Evolutionary conservation across 2,888 invertebrate species (phyloP).

Genomic region (Eristalis tenax): DNA sequence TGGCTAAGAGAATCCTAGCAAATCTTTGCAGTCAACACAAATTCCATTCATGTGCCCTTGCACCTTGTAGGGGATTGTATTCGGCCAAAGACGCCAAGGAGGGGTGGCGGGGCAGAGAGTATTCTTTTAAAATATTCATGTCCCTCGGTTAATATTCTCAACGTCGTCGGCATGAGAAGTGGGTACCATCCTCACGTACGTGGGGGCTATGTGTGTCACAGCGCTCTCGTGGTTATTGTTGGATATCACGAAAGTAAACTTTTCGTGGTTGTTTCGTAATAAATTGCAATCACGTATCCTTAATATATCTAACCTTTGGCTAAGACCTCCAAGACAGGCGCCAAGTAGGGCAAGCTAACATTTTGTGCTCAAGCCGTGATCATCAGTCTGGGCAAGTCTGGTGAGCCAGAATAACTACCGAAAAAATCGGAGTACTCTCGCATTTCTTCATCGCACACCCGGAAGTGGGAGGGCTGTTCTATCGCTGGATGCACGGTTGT

Average conservation of each 20-base stretch:
- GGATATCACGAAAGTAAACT: slow-evolving; percentile 63
- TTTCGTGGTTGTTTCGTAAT: slow-evolving; percentile 56
- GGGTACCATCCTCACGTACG: slow-evolving; percentile 3
- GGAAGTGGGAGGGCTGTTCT: slow-evolving; percentile 37
- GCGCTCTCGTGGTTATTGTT: slow-evolving; percentile 52
- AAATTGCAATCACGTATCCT: slow-evolving; percentile 71
- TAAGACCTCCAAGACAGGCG: slow-evolving; percentile 50
- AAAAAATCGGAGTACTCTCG: not conserved
- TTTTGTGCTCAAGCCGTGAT: slow-evolving; percentile 20
- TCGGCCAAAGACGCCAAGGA: not conserved
- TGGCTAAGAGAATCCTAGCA: slow-evolving; percentile 35
- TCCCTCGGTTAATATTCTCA: slow-evolving; percentile 44
- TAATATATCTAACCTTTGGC: slow-evolving; percentile 69
- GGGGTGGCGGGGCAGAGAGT: not conserved
- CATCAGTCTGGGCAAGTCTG: slow-evolving; percentile 55
- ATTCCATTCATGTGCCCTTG: slow-evolving; percentile 35
- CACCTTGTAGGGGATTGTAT: slow-evolving; percentile 35
- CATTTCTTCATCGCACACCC: not conserved
- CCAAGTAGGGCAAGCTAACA: slow-evolving; percentile 40
- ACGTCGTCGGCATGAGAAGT: slow-evolving; percentile 3
- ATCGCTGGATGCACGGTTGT: slow-evolving; percentile 13
- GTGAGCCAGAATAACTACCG: slow-evolving; percentile 13
- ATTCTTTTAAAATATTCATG: slow-evolving; percentile 50
- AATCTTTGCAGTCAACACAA: slow-evolving; percentile 43
- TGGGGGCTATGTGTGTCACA: slow-evolving; percentile 36